A percentile compares a stretch with the other conserved stretches of the same genome.
Conservation (phyloP, 2,888 invertebrate genomes). For the Brachypalpus laphriformis region DNA sequence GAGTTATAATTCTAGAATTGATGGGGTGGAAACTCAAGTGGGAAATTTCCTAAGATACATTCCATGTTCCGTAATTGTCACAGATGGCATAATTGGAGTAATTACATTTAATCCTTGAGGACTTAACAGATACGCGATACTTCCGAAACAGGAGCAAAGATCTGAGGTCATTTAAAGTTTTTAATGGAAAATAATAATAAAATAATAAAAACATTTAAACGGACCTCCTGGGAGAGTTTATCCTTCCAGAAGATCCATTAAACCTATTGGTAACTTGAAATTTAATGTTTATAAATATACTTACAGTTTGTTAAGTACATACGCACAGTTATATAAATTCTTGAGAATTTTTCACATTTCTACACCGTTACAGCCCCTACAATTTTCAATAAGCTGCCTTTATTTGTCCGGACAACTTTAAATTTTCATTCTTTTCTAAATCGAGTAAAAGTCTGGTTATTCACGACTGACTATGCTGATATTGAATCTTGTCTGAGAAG, state of each 20-base stretch:
- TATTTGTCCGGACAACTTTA: too few species aligned
- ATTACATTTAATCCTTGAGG: conserved; percentile 83
- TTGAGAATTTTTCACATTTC: too few species aligned
- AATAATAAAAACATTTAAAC: conserved; percentile 40
- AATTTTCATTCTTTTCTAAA: too few species aligned
- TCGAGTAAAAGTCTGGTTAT: too few species aligned
- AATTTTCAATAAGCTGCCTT: too few species aligned
- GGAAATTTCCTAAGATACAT: conserved; percentile 66
- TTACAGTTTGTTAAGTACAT: too few species aligned
- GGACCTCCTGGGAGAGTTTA: background rate
- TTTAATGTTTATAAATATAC: too few species aligned
- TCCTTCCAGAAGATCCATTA: background rate
- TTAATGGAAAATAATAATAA: conserved; percentile 61
- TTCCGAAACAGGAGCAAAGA: conserved; percentile 9
- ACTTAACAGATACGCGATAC: conserved; percentile 72
- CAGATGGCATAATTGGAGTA: conserved; percentile 83
- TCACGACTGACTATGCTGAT: too few species aligned
- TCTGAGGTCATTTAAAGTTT: conserved; percentile 45
- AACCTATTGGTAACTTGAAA: too few species aligned
- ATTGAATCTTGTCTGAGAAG: too few species aligned
- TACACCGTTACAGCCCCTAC: too few species aligned
- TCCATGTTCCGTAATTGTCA: conserved; percentile 80
- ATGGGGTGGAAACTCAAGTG: conserved; percentile 72
- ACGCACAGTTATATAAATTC: too few species aligned
- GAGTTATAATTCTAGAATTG: conserved; percentile 49